Base-by-base conservation (phyloP, 2,797 vertebrate genomes). In the Diceros bicornis region DNA sequence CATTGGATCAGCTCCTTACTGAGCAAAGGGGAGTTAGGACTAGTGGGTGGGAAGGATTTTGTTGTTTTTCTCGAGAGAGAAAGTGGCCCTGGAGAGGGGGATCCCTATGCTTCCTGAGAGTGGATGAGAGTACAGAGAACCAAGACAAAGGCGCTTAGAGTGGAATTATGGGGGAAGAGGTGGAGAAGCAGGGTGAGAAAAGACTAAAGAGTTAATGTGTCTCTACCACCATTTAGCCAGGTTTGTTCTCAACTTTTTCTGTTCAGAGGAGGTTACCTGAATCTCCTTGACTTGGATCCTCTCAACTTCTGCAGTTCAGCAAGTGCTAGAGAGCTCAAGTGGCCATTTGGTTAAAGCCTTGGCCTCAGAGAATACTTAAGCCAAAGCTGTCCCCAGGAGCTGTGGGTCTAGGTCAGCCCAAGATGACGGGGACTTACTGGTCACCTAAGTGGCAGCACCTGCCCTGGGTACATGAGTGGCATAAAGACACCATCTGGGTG, bases 131-230 rank as follows among this genome's bases (percentile, higher is more conserved):
- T 7, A 44, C 78, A 78, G 37, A 77, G 52, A 74, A 89, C 29
- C 20, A 7, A 79, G 55, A 27, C 50, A 34, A 62, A 44, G 34
- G 50, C 4, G 0, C 4, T 2, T 50, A 9, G n/a, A 87, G 41
- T 50, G 13, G 50, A 57, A 96, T 79, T 37, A 68, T 2, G 25
- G 55, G 34, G 13, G 9, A 55, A 29, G 2, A 4, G 12, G 7
- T 11, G 37, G 27, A 59, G 32, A 27, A 52, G 23, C 81, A 44
- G 5, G 29, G 16, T 5, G 21, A 41, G 0, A 20, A 20, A 41
- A 0, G 5, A 81, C 6, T 0, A 27, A 78, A 64, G 18, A 5
- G 6, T 29, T 27, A 9, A 14, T 25, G 7, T 4, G 16, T 68
- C 34, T 75, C 29, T 21, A 21, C 2, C 34, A 44, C 20, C 29